phyloP scores from a whole-genome alignment of 2,113 vertebrate species.

The Nansenia antarctica region DNA sequence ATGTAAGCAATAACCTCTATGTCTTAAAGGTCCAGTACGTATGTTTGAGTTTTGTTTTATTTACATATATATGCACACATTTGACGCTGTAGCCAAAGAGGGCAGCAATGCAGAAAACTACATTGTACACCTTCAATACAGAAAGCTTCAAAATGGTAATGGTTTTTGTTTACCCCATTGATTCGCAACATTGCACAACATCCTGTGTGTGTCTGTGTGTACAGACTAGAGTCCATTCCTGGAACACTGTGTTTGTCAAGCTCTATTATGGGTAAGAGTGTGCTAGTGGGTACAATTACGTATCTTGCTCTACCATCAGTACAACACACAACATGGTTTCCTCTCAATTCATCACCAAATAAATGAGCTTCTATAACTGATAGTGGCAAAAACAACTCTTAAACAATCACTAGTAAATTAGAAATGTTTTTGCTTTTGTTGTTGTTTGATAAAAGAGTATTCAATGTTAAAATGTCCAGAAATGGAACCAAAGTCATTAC shows the following conservation, averaged over 20 bases:
- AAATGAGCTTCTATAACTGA: background rate
- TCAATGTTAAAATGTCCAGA: background rate
- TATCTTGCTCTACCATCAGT: no score
- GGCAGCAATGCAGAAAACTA: no score
- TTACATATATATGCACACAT: no score
- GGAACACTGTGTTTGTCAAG: background rate
- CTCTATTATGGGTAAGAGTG: background rate
- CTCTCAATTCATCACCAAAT: background rate
- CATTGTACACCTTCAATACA: no score
- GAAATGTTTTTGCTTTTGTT: no score
- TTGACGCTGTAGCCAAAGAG: no score
- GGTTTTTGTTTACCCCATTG: no score
- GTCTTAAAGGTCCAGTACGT: no score
- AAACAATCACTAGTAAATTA: background rate
- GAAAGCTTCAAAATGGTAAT: no score
- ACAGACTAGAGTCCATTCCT: conserved; percentile 26
- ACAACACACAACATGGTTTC: background rate
- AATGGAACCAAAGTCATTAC: background rate
- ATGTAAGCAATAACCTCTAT: no score
- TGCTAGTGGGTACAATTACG: background rate
- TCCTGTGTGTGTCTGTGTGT: background rate
- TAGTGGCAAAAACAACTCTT: background rate
- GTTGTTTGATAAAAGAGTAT: background rate
- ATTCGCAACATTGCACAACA: no score
- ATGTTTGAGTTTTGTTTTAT: no score